phyloP scores from a whole-genome alignment of 1,140 invertebrate species.

The Phymastichus coffea region DNA sequence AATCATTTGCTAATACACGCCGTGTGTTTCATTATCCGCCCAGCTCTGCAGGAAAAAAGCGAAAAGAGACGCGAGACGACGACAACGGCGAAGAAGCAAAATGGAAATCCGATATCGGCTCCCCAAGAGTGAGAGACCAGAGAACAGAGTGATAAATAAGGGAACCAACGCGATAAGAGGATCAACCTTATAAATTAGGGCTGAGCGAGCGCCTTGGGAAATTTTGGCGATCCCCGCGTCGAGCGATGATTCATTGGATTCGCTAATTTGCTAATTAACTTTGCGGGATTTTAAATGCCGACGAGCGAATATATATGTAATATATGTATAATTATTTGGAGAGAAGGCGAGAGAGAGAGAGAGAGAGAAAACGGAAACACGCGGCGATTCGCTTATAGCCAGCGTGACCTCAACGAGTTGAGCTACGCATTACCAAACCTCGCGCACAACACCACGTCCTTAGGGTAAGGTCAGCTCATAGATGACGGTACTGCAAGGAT shows the following conservation, averaged over 20 bases:
- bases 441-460: too few species aligned
- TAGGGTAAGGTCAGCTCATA: too few species aligned
- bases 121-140: slow-evolving; percentile 21
- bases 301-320: too few species aligned
- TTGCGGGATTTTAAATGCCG: too few species aligned
- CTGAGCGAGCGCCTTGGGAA: slow-evolving; percentile 12
- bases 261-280: slow-evolving; percentile 25
- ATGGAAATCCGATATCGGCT: slow-evolving; percentile 48
- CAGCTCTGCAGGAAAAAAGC: slow-evolving; percentile 36
- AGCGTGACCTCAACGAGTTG: too few species aligned
- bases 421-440: too few species aligned
- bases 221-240: slow-evolving; percentile 9
- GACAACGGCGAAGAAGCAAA: slow-evolving; percentile 33
- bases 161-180: slow-evolving; percentile 25
- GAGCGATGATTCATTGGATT: slow-evolving; percentile 21
- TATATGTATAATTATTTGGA: slow-evolving; percentile 12
- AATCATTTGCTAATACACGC: slow-evolving; percentile 28
- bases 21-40: slow-evolving; percentile 32
- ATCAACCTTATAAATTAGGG: slow-evolving; percentile 29
- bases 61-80: slow-evolving; percentile 27
- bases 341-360: not conserved
- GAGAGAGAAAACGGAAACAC: too few species aligned
- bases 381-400: not conserved
- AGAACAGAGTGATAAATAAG: slow-evolving; percentile 28
- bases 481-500: too few species aligned